Base-by-base conservation (phyloP, 2,888 invertebrate species). In the Drosophila nigritarsus region DNA sequence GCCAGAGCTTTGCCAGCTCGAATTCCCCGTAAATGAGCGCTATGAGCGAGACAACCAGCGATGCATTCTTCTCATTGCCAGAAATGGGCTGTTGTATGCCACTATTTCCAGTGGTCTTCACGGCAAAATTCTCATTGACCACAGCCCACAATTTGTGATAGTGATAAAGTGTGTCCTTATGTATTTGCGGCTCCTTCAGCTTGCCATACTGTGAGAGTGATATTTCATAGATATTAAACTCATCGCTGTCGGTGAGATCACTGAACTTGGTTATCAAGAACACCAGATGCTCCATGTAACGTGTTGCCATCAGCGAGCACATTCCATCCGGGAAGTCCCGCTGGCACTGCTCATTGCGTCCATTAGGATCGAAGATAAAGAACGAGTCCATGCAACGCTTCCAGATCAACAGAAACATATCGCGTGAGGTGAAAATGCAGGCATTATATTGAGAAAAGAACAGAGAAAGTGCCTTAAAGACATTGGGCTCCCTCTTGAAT, bases 1-100 rank as follows among this genome's bases (percentile, higher is more conserved):
- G 94, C 96, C 96, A 96, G 62, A 94, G 93, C 60, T 94, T 94
- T 0, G 95, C 94, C 0, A 95, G 94, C 3, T 96, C 95, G 75
- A 96, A 95, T 83, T 95, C 94, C 0, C 95, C 94, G 78, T 96
- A 96, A 0, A 95, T 94, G 91, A 96, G 92, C 4, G 95, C 95
- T 8, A 95, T 94, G 0, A 95, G 92, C 0, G 95, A 94, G 69
- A 95, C 95, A 0, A 95, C 92, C 63, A 96, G 87, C 0, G 95
- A 95, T 75, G 95, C 95, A 61, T 95, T 94, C 77, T 94, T 82
- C 32, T 90, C 89, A 2, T 72, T 82, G 1, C 82, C 80, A 4
- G 89, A 82, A 24, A 89, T 77, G 6, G 91, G 88, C 59, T 85
- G 84, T 6, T 90, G 88, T 11, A 93, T 75, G 6, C 92, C 93